Evolutionary conservation across 2,888 invertebrate species (phyloP), one percentile per base, ranked within the genome.

Genomic region (Aspidiotus rigidus): DNA sequence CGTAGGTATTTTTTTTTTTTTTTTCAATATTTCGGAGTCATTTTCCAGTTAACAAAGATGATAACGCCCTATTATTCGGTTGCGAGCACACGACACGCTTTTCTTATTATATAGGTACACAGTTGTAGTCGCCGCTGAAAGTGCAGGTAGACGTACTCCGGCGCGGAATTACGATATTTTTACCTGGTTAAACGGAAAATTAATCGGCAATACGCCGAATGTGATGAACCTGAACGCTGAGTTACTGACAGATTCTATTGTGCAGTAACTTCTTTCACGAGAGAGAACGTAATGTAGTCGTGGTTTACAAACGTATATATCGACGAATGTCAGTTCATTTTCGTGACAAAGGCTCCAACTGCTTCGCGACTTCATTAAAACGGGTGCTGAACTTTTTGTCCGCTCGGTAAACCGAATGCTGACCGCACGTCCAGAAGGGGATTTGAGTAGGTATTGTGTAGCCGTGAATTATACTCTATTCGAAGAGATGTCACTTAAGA

Each of bases 71-170:
- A 66, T 66, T 66, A 66, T 66, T 39, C 59, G 49, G 17, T 28
- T 7, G 11, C 66, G 44, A 66, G 66, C 66, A 66, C 66, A 66
- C 66, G 66, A 66, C 66, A 66, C 66, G 66, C 59, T 66, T 66
- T 66, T 66, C 66, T 57, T 57, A 59, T 53, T 54, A 57, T 66
- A 49, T 42, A n/a, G n/a, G n/a, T n/a, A 57, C 49, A 54, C 44
- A 66, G 59, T 66, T 42, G 56, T 28, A 28, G 28, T 28, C 28
- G 28, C 28, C 28, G 5, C 28, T 28, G 66, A 66, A 66, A 66
- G 66, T 59, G 28, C 66, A 28, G 28, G 28, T 28, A 28, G 28
- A 28, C 28, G 28, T 28, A 28, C 28, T 28, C 28, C 28, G 49
- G 49, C 42, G 59, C 57, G 66, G 66, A 59, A 66, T 59, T 66